Evolutionary conservation across 2,113 vertebrate genomes (phyloP).

Genomic region (Mustela lutreola): DNA sequence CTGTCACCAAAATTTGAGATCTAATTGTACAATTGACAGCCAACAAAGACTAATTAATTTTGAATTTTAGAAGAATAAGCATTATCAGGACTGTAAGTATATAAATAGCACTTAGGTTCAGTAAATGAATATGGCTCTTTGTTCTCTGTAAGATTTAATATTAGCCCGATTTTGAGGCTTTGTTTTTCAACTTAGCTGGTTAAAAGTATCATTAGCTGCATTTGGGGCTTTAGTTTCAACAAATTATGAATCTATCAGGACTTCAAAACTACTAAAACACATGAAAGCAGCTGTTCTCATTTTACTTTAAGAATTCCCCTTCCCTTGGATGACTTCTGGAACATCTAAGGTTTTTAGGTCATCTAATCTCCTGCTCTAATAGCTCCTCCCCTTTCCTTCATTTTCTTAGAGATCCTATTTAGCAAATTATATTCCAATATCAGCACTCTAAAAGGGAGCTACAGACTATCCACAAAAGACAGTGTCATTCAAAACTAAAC

Average conservation of each 20-base stretch:
- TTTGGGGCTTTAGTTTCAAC: neutral
- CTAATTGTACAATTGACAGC: neutral
- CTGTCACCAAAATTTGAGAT: neutral
- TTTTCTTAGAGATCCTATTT: constrained; percentile 1
- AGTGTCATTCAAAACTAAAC: neutral
- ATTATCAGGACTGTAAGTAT: constrained; percentile 35
- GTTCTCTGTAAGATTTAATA: constrained; percentile 34
- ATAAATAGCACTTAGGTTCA: constrained; percentile 16
- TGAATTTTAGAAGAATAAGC: constrained; percentile 67
- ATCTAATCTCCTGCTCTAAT: neutral
- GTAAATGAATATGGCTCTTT: constrained; percentile 46
- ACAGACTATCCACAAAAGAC: neutral
- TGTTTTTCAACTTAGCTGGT: constrained; percentile 54
- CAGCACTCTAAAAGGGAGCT: neutral
- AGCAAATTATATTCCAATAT: neutral
- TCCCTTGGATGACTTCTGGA: constrained; percentile 2
- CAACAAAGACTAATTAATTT: constrained; percentile 18
- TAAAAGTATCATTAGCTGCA: constrained; percentile 55
- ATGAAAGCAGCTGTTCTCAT: neutral
- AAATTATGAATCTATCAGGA: neutral
- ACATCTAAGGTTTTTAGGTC: neutral
- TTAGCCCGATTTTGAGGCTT: constrained; percentile 3
- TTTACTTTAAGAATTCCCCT: constrained; percentile 45
- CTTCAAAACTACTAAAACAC: constrained; percentile 54
- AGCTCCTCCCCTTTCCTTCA: neutral